phyloP scores from a whole-genome alignment of 2,113 vertebrate species.

The Prionailurus viverrinus region DNA sequence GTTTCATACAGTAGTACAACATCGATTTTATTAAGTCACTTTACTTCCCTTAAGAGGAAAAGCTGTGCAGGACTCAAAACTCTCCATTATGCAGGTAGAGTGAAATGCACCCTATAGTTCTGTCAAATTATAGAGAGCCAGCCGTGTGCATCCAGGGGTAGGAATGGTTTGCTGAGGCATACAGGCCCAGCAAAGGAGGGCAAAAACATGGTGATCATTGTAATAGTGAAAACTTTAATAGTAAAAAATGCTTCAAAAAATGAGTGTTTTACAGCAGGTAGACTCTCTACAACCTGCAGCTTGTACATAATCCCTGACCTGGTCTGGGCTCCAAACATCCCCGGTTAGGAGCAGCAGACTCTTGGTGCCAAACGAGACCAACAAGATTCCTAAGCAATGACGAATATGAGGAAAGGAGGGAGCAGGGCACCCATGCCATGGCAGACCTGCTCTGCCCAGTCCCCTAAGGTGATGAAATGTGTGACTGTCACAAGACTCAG shows the following conservation, averaged over 20 bases:
- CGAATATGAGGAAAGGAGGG: neutral
- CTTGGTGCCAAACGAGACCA: constrained; percentile 13
- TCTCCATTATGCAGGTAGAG: neutral
- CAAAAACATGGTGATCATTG: neutral
- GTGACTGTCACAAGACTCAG: constrained; percentile 79
- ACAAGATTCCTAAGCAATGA: constrained; percentile 71
- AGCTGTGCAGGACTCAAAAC: neutral
- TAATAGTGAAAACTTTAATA: constrained; percentile 31
- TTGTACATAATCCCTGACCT: constrained; percentile 65
- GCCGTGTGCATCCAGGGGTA: constrained; percentile 1
- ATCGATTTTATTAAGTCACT: neutral
- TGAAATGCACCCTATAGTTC: constrained; percentile 15
- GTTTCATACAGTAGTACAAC: neutral
- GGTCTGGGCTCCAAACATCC: constrained; percentile 47
- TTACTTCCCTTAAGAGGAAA: constrained; percentile 42
- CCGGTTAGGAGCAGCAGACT: neutral
- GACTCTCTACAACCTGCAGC: neutral
- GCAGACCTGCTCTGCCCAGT: constrained; percentile 66
- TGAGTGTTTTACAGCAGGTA: constrained; percentile 54
- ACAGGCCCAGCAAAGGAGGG: neutral
- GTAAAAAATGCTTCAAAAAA: constrained; percentile 54
- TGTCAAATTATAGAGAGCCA: neutral
- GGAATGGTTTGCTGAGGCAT: neutral
- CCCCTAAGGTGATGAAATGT: constrained; percentile 79
- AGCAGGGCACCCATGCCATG: constrained; percentile 42